phyloP scores from a whole-genome alignment of 2,888 invertebrate species.

The Prosapia bicincta region DNA sequence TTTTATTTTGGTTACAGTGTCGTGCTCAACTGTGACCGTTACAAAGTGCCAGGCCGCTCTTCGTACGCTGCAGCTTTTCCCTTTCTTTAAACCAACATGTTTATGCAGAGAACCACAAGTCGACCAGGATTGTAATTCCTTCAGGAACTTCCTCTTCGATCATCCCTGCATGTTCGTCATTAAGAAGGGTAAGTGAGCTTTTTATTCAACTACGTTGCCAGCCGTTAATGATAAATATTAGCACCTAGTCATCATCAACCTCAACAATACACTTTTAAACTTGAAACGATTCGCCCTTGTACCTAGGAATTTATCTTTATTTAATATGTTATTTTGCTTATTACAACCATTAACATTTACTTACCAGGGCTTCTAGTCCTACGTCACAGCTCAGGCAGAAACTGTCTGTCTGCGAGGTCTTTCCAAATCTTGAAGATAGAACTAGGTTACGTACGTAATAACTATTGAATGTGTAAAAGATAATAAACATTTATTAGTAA shows the following conservation, averaged over 20 bases:
- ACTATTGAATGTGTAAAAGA: not conserved
- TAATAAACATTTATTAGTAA: not conserved
- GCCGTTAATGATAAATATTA: not conserved
- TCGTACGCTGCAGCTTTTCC: constrained; percentile 83
- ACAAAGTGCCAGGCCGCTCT: constrained; percentile 91
- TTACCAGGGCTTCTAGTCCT: too few species aligned
- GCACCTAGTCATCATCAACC: not conserved
- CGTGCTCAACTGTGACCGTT: constrained; percentile 89
- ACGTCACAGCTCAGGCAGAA: too few species aligned
- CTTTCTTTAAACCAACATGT: constrained; percentile 91
- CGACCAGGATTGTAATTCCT: constrained; percentile 89
- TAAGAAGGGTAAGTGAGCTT: constrained; percentile 72
- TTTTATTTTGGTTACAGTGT: too few species aligned
- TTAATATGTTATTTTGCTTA: too few species aligned
- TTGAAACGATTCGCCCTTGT: too few species aligned
- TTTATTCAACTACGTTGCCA: not conserved
- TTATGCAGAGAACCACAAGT: constrained; percentile 87
- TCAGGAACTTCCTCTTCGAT: constrained; percentile 89
- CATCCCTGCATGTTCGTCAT: constrained; percentile 89
- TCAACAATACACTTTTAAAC: not conserved
- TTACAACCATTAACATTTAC: too few species aligned
- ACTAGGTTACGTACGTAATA: too few species aligned
- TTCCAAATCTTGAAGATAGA: not conserved
- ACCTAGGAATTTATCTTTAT: too few species aligned
- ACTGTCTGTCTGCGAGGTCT: not conserved